Conservation (phyloP, 2,888 invertebrate species). For the Hermaeophaga mercurialis region DNA sequence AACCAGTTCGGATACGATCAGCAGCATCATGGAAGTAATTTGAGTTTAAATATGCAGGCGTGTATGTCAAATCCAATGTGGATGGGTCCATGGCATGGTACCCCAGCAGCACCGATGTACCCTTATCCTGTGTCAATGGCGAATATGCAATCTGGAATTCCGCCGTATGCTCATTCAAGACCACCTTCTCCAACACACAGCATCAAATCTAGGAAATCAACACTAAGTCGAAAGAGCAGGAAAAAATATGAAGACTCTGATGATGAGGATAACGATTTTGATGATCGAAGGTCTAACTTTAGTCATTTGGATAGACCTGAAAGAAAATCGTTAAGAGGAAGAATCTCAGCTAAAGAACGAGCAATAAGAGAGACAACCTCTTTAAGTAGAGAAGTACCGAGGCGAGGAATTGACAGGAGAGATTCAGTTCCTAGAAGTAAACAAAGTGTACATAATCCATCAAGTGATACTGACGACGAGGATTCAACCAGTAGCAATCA, state of each 20-base stretch:
- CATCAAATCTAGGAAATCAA: constrained; percentile 71
- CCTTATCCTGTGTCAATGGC: constrained; percentile 51
- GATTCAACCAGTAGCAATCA: constrained; percentile 41
- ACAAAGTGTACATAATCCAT: constrained; percentile 45
- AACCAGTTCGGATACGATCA: constrained; percentile 52
- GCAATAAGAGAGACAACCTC: constrained; percentile 47
- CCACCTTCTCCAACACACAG: constrained; percentile 73
- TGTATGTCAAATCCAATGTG: constrained; percentile 54
- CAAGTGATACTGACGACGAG: constrained; percentile 49
- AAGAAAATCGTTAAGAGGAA: constrained; percentile 46
- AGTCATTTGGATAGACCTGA: constrained; percentile 48
- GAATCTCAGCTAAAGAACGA: constrained; percentile 44
- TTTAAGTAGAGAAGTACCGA: constrained; percentile 49
- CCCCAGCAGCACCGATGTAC: constrained; percentile 51
- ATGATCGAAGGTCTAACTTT: constrained; percentile 51
- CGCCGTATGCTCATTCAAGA: constrained; percentile 68
- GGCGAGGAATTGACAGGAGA: constrained; percentile 45
- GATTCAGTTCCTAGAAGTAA: constrained; percentile 44
- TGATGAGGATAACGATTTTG: constrained; percentile 50
- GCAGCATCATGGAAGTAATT: constrained; percentile 61
- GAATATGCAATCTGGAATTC: constrained; percentile 60
- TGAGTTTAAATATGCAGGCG: constrained; percentile 60
- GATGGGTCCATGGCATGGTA: constrained; percentile 59
- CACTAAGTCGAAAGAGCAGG: constrained; percentile 62
- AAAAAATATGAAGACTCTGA: constrained; percentile 60